Evolutionary conservation across 2,888 invertebrate genomes (phyloP).

Genomic region (Netelia fuscicornis): DNA sequence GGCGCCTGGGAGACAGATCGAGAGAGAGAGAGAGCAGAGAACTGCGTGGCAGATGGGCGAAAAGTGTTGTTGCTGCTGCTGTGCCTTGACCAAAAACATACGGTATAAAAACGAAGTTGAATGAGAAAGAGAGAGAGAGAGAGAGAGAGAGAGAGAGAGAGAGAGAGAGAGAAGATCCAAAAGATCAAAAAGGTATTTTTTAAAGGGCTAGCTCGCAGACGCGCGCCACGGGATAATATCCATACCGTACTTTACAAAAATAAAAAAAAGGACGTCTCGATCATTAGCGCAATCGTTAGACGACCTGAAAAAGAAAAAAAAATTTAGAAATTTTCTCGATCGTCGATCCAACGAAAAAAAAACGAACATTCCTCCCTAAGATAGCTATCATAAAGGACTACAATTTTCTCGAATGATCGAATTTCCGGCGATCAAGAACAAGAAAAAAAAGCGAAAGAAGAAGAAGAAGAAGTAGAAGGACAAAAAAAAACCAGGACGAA

Average conservation of each 20-base stretch:
- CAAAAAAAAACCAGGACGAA: neutral
- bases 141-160: slow-evolving; percentile 25
- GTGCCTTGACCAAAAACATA: slow-evolving; percentile 49
- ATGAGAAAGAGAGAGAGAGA: slow-evolving; percentile 23
- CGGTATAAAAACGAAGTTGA: neutral
- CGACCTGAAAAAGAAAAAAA: neutral
- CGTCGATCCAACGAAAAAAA: slow-evolving; percentile 16
- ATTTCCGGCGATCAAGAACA: slow-evolving; percentile 45
- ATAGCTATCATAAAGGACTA: slow-evolving; percentile 36
- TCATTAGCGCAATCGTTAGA: slow-evolving; percentile 68
- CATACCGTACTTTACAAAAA: slow-evolving; percentile 2
- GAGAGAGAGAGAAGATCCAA: slow-evolving; percentile 3
- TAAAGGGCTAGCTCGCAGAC: slow-evolving; percentile 62
- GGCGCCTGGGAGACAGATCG: slow-evolving; percentile 9
- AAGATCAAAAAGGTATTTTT: slow-evolving; percentile 44
- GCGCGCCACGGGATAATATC: slow-evolving; percentile 71
- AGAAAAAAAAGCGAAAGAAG: neutral
- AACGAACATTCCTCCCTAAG: slow-evolving; percentile 9
- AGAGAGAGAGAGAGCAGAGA: slow-evolving; percentile 30
- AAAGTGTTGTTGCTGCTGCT: slow-evolving; percentile 61
- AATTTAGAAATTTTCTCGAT: slow-evolving; percentile 2
- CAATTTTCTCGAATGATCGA: slow-evolving; percentile 41
- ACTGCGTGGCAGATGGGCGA: slow-evolving; percentile 62
- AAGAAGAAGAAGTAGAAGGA: neutral
- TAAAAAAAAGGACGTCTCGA: slow-evolving; percentile 41